Evolutionary conservation across 2,797 vertebrate species (phyloP), one percentile per base, ranked within the genome.

Genomic region (Phoxinus dragarum): DNA sequence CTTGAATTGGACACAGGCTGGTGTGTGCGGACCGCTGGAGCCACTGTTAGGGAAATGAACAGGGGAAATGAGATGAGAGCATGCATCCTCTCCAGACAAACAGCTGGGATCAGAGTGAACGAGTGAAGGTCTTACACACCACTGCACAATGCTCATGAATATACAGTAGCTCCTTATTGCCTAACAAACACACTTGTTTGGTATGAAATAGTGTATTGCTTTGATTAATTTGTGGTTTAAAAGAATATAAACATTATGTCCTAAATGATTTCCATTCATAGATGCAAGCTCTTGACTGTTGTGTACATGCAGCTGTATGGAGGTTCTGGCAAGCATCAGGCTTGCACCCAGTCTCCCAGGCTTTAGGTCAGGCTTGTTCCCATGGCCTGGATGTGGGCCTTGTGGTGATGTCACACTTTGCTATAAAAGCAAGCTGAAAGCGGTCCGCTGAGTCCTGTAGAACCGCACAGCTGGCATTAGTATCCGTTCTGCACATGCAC

Each of bases 1-100:
- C 93, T 94, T 93, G 92, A 93, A 94, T 95, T 94, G 92, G 93
- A 94, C 93, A 92, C 92, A 92, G 91, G 92, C 92, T 91, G 86
- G 86, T 88, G 89, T 88, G 86, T 87, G 84, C 83, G 86, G 87
- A 86, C 89, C 47, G 74, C 82, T 84, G 88, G 86, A 89, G 88
- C 85, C 87, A 90, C 86, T 91, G 88, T 91, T 91, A 88, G 89
- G 89, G 89, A 91, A 92, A 91, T 91, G 87, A 91, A 90, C 44
- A 47, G 80, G 42, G 86, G 80, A 90, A 89, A 90, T 89, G 73
- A 90, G 89, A 91, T 91, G 89, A 91, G 76, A 69, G 52, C 81
- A 80, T 23, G 85, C 82, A 68, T 90, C 86, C 82, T 88, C 75
- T 74, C 59, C 23, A 76, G 86, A 88, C 80, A 74, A 91, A 90